phyloP scores from a whole-genome alignment of 2,797 vertebrate species.

The Pelobates cultripes region DNA sequence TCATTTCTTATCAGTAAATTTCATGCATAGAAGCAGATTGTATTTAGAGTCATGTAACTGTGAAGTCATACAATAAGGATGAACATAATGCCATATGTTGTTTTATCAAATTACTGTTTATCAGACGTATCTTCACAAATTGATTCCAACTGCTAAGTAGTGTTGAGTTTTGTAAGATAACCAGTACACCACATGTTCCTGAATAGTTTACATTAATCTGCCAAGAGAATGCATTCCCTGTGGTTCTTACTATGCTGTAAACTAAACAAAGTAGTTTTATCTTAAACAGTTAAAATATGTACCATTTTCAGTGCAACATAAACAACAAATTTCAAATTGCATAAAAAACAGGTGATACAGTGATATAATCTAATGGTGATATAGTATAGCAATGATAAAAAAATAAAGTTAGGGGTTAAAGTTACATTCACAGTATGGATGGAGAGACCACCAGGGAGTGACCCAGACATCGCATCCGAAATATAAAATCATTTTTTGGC shows the following conservation, averaged over 20 bases:
- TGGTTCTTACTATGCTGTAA: background rate
- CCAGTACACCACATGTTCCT: background rate
- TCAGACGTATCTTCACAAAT: background rate
- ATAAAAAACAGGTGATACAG: background rate
- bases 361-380: background rate
- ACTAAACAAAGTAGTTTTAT: background rate
- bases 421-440: too few species aligned
- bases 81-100: background rate
- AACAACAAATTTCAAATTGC: background rate
- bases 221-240: slow-evolving; percentile 8
- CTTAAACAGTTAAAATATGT: background rate
- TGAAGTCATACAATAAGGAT: background rate
- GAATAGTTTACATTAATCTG: slow-evolving; percentile 11
- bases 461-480: slow-evolving; percentile 7
- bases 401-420: too few species aligned
- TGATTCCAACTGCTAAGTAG: background rate
- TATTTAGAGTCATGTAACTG: background rate
- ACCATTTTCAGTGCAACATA: background rate
- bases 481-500: slow-evolving; percentile 39
- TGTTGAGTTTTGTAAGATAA: background rate
- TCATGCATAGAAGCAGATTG: background rate
- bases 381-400: background rate
- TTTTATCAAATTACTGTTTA: background rate
- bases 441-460: slow-evolving; percentile 27
- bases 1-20: background rate